Evolutionary conservation across 2,113 vertebrate genomes (phyloP), one percentile per base, ranked within the genome.

Genomic region (Catharus fuscescens): DNA sequence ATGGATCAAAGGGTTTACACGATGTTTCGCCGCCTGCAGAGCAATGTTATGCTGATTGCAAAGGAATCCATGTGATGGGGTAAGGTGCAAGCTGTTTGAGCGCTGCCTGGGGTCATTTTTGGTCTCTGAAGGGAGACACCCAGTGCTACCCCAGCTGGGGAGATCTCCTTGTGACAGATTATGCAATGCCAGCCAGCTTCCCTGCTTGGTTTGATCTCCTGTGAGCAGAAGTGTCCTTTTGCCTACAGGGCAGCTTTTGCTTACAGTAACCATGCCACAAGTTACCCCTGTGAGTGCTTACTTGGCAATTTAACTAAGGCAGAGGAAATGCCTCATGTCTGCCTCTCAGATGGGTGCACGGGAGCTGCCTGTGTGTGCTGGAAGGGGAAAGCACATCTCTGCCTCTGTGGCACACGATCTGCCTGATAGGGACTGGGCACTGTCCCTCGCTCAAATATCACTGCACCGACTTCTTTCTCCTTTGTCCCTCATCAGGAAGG

Each of bases 61-160:
- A 93, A 96, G 93, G 95, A 97, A 97, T 97, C 82, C 48, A 18
- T 84, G 88, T 19, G 80, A 81, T 92, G 88, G 69, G 82, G 85
- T 88, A 96, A 90, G 80, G 92, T 80, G 90, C 16, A 67, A 88
- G 94, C 48, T 90, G 34, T 66, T 52, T 61, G 85, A 92, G 88
- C 1, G 0, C n/a, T 67, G 95, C 95, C 94, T 90, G 92, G 45
- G 90, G 95, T 86, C 34, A 90, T 76, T 74, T 88, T 25, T 86
- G 82, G 92, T 83, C 57, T 80, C 76, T 31, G 80, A 73, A 78
- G 31, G 62, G 48, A 83, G 59, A 83, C 85, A 72, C 28, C n/a
- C 5, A 5, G 62, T 14, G 76, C 81, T 92, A 60, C 38, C 59
- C 56, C 78, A 25, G 56, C 40, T 3, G 19, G 16, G 67, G 69